Evolutionary conservation across 2,797 vertebrate genomes (phyloP), one percentile per base, ranked within the genome.

Genomic region (Microhierax caerulescens): DNA sequence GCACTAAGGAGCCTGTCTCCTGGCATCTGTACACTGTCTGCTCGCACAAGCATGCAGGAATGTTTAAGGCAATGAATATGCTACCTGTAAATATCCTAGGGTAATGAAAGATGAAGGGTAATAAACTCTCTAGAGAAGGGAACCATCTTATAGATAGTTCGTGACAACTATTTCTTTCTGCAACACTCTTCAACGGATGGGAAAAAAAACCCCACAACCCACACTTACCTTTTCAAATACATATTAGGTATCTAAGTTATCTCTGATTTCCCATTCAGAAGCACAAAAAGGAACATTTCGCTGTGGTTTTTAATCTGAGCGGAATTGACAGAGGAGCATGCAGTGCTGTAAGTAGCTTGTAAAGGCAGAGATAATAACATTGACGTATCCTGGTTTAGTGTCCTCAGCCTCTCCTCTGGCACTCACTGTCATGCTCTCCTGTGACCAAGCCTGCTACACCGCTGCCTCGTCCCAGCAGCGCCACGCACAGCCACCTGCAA

Each of bases 101-200:
- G 90, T 96, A 96, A 97, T 80, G 85, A 95, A 96, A 95, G 69
- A 43, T 93, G 95, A 92, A 93, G 86, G 67, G 63, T 86, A 98
- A 95, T 79, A 90, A 92, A 92, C 81, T 91, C 88, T 80, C 92
- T 64, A 30, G 61, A 88, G 91, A 96, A 95, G 50, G 50, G 76
- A 95, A 84, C 65, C 45, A 37, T 91, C 92, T 73, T 67, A 92
- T 3, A 91, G 80, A 84, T 8, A 82, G 81, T 45, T 85, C 79
- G 51, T 28, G 59, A 92, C 80, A 95, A 95, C 64, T 78, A 65
- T 51, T 96, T 81, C 57, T 89, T 90, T 91, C 85, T 70, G 77
- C 51, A 73, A 61, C 19, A 37, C 64, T 86, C 82, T 90, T 85
- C 73, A 85, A 45, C 4, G 6, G 11, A 59, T 3, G 17, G 32